Evolutionary conservation across 2,113 vertebrate species (phyloP).

Genomic region (Microtus oregoni): DNA sequence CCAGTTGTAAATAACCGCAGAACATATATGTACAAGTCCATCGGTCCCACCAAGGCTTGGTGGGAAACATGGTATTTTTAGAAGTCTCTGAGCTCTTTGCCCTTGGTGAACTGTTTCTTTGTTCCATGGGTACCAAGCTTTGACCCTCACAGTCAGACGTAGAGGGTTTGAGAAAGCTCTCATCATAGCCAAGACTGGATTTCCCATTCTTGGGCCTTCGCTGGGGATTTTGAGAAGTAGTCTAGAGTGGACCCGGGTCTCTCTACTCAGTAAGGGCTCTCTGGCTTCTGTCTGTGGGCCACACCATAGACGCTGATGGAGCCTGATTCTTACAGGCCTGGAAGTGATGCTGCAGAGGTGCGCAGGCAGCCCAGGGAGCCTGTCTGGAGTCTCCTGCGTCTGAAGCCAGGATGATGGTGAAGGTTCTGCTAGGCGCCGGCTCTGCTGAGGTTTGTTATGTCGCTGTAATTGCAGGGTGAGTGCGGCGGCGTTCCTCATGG

Average conservation of each 20-base stretch:
- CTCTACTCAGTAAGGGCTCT: not conserved
- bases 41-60: accelerated
- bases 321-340: accelerated
- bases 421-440: not conserved
- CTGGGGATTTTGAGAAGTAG: not conserved
- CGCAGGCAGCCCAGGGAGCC: accelerated
- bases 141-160: not conserved
- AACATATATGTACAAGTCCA: not conserved
- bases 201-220: not conserved
- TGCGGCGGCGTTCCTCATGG: not conserved
- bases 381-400: not conserved
- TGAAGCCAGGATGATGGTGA: accelerated
- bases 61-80: not conserved
- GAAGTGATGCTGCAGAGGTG: accelerated
- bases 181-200: not conserved
- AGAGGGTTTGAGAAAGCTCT: not conserved
- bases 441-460: constrained; percentile 62
- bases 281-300: not conserved
- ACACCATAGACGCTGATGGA: no score
- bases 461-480: constrained; percentile 74
- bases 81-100: not conserved
- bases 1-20: not conserved
- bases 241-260: not conserved
- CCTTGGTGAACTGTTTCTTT: not conserved
- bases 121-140: not conserved